phyloP scores from a whole-genome alignment of 2,888 invertebrate genomes.

The Branchellion lobata region DNA sequence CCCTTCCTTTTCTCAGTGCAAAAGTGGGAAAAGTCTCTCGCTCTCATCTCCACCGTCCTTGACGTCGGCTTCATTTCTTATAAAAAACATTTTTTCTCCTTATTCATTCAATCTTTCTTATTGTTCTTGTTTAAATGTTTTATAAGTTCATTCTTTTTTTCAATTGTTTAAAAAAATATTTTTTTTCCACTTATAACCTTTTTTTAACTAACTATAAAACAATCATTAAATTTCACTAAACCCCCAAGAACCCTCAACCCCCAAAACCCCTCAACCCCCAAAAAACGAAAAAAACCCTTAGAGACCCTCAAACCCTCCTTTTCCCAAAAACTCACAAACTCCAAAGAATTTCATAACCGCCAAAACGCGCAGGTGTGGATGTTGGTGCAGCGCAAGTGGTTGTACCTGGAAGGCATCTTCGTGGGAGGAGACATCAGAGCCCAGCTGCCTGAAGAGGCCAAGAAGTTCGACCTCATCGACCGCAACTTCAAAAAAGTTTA shows the following conservation, averaged over 20 bases:
- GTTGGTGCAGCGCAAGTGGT: conserved; percentile 82
- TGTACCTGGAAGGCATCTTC: conserved; percentile 88
- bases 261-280: no score
- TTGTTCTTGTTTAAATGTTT: no score
- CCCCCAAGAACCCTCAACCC: no score
- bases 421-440: conserved; percentile 82
- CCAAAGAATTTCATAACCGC: no score
- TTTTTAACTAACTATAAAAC: no score
- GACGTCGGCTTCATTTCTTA: conserved; percentile 65
- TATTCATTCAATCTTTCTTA: not conserved
- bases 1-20: conserved; percentile 81
- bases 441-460: conserved; percentile 84
- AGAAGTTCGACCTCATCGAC: conserved; percentile 86
- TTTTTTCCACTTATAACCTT: no score
- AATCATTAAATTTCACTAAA: no score
- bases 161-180: no score
- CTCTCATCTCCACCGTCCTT: conserved; percentile 79
- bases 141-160: not conserved
- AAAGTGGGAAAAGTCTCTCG: conserved; percentile 79
- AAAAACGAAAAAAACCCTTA: no score
- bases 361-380: conserved; percentile 69
- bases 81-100: not conserved
- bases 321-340: no score
- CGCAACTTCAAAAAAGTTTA: conserved; percentile 73
- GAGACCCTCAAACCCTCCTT: no score